A percentile compares a stretch with the other conserved stretches of the same genome.
These are phyloP conservation scores for Paratrypauchen microcephalus DNA, from an alignment of 2,797 vertebrate genomes.

Conservation along the genomic window DNA sequence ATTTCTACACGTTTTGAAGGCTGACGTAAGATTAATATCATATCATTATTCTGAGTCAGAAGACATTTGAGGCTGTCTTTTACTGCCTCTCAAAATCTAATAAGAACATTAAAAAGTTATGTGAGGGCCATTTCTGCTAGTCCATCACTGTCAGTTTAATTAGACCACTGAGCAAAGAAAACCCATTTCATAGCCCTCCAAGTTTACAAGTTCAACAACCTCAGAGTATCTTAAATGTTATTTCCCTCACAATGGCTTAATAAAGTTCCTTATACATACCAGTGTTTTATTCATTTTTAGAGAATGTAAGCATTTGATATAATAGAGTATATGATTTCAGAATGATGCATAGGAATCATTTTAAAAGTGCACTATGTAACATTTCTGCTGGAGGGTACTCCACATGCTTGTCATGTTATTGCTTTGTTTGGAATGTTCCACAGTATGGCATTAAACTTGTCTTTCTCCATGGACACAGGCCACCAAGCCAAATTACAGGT, in stretches of 20 bases:
- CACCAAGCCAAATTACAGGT: too few species aligned
- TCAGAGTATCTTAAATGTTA: constrained; percentile 4
- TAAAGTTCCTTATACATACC: not conserved
- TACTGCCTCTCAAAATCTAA: constrained; percentile 63
- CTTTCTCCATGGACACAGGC: too few species aligned
- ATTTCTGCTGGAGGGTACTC: too few species aligned
- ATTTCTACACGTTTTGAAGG: constrained; percentile 67
- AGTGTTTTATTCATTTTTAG: not conserved
- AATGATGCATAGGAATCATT: too few species aligned
- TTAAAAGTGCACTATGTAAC: too few species aligned
- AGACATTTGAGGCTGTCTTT: constrained; percentile 63
- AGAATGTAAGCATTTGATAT: too few species aligned
- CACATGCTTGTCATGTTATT: too few species aligned
- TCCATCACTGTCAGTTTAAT: constrained; percentile 60
- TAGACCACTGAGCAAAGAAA: constrained; percentile 23
- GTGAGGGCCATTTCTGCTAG: constrained; percentile 52
- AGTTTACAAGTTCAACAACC: constrained; percentile 10
- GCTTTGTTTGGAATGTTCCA: too few species aligned
- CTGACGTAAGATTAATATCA: constrained; percentile 64
- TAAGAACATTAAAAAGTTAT: constrained; percentile 59
- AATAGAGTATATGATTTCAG: too few species aligned
- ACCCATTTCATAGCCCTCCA: not conserved
- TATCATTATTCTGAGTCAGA: constrained; percentile 58
- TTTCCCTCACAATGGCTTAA: not conserved
- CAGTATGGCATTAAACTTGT: too few species aligned